Evolutionary conservation across 2,113 vertebrate genomes (phyloP).

Genomic region (Rattus rattus): DNA sequence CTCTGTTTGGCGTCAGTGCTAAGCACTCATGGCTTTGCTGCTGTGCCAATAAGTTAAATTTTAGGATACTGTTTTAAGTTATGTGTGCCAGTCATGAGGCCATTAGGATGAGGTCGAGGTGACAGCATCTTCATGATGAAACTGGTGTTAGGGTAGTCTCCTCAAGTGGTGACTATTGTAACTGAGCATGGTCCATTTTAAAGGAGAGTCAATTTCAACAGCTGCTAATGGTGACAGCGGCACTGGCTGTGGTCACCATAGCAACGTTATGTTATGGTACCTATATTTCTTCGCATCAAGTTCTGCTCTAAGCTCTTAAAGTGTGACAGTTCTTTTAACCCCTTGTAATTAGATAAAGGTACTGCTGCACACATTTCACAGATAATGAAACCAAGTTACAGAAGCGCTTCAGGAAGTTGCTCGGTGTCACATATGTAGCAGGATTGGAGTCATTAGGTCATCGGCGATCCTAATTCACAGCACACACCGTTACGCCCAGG

Average conservation of each 20-base stretch:
- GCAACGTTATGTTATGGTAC: background rate
- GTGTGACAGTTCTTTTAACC: background rate
- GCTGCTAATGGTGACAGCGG: background rate
- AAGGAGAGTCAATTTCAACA: background rate
- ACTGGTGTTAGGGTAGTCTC: background rate
- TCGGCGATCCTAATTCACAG: background rate
- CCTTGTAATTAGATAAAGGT: constrained; percentile 14
- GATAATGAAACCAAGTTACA: constrained; percentile 27
- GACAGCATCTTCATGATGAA: constrained; percentile 47
- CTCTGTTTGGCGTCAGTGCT: constrained; percentile 16
- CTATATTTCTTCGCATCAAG: background rate
- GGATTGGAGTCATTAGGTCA: background rate
- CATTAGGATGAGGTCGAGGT: background rate
- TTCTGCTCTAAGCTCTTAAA: constrained; percentile 15
- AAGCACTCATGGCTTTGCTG: constrained; percentile 39
- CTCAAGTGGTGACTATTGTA: constrained; percentile 10
- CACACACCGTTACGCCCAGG: background rate
- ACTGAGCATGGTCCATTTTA: constrained; percentile 7
- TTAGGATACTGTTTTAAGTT: constrained; percentile 24
- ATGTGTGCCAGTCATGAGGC: constrained; percentile 7
- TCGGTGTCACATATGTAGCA: background rate
- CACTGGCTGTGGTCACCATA: background rate
- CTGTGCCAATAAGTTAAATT: constrained; percentile 36
- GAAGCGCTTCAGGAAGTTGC: background rate
- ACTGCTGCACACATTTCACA: background rate